These are phyloP conservation scores for Halcyon leucocephala DNA, from an alignment of 2,797 vertebrate species.

Conservation along the genomic window DNA sequence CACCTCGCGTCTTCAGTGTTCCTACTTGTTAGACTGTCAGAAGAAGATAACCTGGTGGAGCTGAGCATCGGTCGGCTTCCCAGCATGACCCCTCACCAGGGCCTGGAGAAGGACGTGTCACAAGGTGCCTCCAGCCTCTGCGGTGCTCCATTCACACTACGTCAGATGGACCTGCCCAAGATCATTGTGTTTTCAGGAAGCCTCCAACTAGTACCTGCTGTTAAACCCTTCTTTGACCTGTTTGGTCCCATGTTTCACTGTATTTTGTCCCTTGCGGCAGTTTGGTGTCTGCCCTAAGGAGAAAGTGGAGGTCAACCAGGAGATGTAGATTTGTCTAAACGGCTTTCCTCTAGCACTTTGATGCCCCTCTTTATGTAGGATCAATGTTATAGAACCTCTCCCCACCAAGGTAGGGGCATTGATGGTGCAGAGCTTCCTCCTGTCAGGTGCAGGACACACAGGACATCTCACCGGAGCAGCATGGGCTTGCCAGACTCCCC, in stretches of 20 bases:
- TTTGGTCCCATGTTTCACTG: fast-evolving
- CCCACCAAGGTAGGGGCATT: background rate
- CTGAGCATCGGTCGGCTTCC: background rate
- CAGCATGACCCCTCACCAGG: background rate
- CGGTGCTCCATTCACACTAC: fast-evolving
- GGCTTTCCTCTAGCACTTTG: background rate
- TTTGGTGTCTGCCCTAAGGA: background rate
- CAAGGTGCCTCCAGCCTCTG: background rate
- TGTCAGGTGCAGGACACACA: fast-evolving
- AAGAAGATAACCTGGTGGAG: background rate
- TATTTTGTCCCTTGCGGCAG: background rate
- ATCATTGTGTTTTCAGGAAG: fast-evolving
- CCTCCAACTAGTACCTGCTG: background rate
- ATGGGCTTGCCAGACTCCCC: too few relatives aligned
- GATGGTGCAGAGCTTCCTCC: background rate
- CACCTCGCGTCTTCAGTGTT: background rate
- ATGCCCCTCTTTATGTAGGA: fast-evolving
- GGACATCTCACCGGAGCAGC: background rate
- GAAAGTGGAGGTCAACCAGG: background rate
- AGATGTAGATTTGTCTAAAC: background rate
- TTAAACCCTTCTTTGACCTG: background rate
- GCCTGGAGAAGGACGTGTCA: fast-evolving
- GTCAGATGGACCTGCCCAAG: background rate
- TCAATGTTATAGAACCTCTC: background rate
- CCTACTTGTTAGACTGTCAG: background rate